phyloP scores from a whole-genome alignment of 1,140 invertebrate genomes.

The fruit fly (Drosophila melanogaster) region DNA sequence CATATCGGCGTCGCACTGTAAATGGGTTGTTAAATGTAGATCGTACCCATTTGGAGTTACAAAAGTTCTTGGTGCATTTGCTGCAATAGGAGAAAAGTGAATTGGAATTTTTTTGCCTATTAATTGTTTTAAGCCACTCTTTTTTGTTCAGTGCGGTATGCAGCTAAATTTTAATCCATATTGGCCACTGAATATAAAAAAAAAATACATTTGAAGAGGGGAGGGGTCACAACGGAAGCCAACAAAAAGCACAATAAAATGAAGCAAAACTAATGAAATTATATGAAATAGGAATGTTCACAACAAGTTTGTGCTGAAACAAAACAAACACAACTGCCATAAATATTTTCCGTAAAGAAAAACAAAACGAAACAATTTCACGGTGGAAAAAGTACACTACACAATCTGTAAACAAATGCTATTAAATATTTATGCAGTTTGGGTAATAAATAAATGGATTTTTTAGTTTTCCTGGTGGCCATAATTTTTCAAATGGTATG shows the following conservation, averaged over 20 bases:
- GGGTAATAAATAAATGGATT: constrained; percentile 52
- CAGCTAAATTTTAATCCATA: not conserved
- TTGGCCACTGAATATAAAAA: not conserved
- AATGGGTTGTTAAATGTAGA: constrained; percentile 40
- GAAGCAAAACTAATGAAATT: constrained; percentile 78
- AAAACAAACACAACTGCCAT: constrained; percentile 58
- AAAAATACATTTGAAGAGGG: not conserved
- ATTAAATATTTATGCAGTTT: constrained; percentile 41
- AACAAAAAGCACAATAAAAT: constrained; percentile 50
- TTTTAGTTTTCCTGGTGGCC: not conserved
- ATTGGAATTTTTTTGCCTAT: too few species aligned
- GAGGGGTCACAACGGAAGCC: constrained; percentile 2
- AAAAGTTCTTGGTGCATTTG: constrained; percentile 22
- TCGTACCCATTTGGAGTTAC: not conserved
- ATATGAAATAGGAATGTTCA: constrained; percentile 73
- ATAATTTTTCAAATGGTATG: not conserved
- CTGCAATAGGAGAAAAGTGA: constrained; percentile 14
- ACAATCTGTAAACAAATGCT: constrained; percentile 20
- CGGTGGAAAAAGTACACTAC: constrained; percentile 22
- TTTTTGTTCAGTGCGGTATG: not conserved
- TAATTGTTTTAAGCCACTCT: too few species aligned
- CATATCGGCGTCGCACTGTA: not conserved
- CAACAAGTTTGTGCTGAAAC: constrained; percentile 39
- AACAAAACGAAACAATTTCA: constrained; percentile 56
- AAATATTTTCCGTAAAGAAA: constrained; percentile 65